These are phyloP conservation scores for Capitulum mitella DNA, from an alignment of 2,888 invertebrate genomes.

Conservation along the genomic window DNA sequence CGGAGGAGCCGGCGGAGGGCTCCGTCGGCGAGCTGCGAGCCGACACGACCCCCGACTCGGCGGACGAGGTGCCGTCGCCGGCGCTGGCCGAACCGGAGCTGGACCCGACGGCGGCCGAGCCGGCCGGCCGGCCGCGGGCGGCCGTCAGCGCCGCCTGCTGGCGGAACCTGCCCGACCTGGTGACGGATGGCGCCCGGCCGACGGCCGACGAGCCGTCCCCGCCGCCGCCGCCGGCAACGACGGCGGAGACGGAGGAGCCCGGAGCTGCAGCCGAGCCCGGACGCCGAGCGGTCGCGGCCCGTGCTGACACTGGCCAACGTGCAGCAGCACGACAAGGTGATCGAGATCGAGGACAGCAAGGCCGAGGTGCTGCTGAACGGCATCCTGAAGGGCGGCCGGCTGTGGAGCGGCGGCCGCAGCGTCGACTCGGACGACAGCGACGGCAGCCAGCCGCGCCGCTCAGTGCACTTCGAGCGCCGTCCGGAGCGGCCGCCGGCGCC, in stretches of 20 bases:
- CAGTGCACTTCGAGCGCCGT: slow-evolving; percentile 32
- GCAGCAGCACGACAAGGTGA: slow-evolving; percentile 35
- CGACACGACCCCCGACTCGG: no score
- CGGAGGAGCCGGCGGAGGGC: no score
- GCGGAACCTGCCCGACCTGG: slow-evolving; percentile 35
- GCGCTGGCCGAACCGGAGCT: no score
- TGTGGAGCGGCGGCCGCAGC: slow-evolving; percentile 58
- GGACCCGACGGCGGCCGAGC: no score
- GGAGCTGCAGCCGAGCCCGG: background rate
- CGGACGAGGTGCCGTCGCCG: no score
- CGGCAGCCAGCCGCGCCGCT: slow-evolving; percentile 7
- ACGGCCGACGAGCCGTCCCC: no score
- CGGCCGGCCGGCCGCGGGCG: no score
- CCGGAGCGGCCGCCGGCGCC: slow-evolving; percentile 30
- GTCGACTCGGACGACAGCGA: slow-evolving; percentile 38
- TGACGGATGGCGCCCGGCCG: slow-evolving; percentile 32
- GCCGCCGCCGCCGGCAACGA: background rate
- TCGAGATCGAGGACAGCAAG: slow-evolving; percentile 27
- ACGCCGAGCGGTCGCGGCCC: background rate
- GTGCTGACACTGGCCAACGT: slow-evolving; percentile 34
- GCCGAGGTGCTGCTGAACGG: slow-evolving; percentile 49
- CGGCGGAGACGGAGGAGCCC: background rate
- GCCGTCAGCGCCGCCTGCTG: slow-evolving; percentile 6
- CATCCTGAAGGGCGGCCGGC: slow-evolving; percentile 66
- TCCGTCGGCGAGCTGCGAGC: no score